Percentiles rank a stretch among this genome's conserved stretches.
phyloP scores from a whole-genome alignment of 2,113 vertebrate genomes.

The Platysternon megacephalum region DNA sequence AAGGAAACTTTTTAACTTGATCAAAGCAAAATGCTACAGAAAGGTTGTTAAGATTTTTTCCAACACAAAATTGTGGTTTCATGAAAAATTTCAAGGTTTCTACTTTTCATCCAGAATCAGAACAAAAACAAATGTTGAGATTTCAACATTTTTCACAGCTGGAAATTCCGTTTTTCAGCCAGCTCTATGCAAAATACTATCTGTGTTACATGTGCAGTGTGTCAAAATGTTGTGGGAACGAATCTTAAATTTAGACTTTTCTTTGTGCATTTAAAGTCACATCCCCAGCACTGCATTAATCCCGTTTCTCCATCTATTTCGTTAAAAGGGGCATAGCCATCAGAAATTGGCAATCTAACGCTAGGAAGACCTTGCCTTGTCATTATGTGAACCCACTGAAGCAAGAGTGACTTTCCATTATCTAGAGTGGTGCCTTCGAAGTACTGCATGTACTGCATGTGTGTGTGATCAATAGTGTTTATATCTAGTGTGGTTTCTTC shows the following conservation, averaged over 20 bases:
- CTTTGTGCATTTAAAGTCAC: not conserved
- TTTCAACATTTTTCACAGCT: not conserved
- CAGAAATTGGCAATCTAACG: not conserved
- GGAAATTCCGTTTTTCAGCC: not conserved
- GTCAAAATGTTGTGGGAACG: not conserved
- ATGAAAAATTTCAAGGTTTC: not conserved
- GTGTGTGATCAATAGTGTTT: not conserved
- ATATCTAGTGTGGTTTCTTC: fast-evolving
- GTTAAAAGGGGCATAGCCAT: not conserved
- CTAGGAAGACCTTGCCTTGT: not conserved
- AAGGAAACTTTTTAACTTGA: not conserved
- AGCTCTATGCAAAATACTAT: not conserved
- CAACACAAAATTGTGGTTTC: not conserved
- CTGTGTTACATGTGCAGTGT: not conserved
- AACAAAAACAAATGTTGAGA: not conserved
- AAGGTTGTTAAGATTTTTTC: not conserved
- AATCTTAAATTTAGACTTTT: not conserved
- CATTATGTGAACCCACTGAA: fast-evolving
- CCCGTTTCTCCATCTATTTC: not conserved
- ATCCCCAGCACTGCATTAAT: not conserved
- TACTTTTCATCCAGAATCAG: not conserved
- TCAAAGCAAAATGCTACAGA: not conserved
- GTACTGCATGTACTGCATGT: not conserved
- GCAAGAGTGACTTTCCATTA: not conserved
- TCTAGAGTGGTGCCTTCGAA: not conserved